phyloP scores from a whole-genome alignment of 2,888 invertebrate genomes.

The Napeogenes sylphis region DNA sequence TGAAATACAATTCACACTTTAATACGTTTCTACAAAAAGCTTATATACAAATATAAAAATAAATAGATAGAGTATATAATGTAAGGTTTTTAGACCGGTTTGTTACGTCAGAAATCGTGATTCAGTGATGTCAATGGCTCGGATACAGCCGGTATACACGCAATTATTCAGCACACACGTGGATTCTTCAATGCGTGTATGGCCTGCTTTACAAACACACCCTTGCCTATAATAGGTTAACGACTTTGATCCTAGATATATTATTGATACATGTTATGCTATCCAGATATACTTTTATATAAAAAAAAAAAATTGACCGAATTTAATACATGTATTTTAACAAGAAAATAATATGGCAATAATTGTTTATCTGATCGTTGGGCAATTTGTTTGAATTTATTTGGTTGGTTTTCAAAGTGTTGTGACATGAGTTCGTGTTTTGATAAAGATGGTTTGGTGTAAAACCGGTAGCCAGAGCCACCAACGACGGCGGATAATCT shows the following conservation, averaged over 20 bases:
- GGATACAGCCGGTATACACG: slow-evolving; percentile 32
- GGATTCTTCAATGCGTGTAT: slow-evolving; percentile 63
- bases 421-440: slow-evolving; percentile 51
- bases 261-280: slow-evolving; percentile 45
- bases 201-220: slow-evolving; percentile 60
- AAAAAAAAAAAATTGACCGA: too few species aligned
- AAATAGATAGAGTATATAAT: neutral
- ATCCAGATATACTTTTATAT: too few species aligned
- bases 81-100: neutral
- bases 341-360: too few species aligned
- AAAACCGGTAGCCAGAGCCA: slow-evolving; percentile 66
- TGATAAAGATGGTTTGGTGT: slow-evolving; percentile 54
- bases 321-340: too few species aligned
- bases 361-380: slow-evolving; percentile 35
- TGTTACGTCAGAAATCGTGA: slow-evolving; percentile 48
- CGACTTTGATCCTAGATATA: too few species aligned
- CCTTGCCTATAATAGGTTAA: slow-evolving; percentile 37
- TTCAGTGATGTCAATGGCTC: neutral
- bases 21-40: neutral
- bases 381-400: slow-evolving; percentile 50
- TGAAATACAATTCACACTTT: neutral
- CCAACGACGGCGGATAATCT: slow-evolving; percentile 40
- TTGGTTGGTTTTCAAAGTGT: slow-evolving; percentile 48
- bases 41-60: slow-evolving; percentile 1
- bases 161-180: slow-evolving; percentile 67